Evolutionary conservation across 2,113 vertebrate genomes (phyloP).

Genomic region (Cochlearius cochlearius): DNA sequence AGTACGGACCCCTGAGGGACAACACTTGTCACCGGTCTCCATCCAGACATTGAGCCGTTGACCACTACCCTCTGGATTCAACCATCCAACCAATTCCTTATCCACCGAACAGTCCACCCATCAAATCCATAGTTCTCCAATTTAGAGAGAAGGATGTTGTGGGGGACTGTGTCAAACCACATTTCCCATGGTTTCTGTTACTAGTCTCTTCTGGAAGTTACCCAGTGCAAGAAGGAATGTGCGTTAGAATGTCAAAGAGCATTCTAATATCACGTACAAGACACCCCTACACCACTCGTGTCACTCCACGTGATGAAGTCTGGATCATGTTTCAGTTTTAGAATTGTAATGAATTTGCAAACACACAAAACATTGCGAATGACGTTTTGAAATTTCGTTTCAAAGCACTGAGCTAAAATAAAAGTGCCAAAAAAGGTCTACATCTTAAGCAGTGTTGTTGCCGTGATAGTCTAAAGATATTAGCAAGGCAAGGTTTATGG

Average conservation of each 20-base stretch:
- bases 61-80: no score
- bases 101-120: no score
- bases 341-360: conserved; percentile 46
- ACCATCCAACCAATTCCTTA: no score
- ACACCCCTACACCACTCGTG: accelerated
- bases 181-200: not conserved
- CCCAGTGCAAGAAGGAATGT: conserved; percentile 30
- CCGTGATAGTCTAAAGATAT: not conserved
- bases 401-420: not conserved
- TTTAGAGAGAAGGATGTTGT: no score
- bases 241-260: not conserved
- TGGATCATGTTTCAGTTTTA: conserved; percentile 36
- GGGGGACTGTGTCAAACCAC: no score
- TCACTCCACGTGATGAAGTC: conserved; percentile 11
- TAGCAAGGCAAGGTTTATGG: not conserved
- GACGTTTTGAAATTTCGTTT: conserved; percentile 22
- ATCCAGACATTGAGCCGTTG: no score
- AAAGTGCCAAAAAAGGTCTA: not conserved
- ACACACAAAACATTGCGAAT: not conserved
- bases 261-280: conserved; percentile 15
- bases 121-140: no score
- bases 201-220: conserved; percentile 24
- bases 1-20: no score
- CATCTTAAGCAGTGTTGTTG: not conserved
- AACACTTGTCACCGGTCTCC: no score